Evolutionary conservation across 2,797 vertebrate species (phyloP), one percentile per base, ranked within the genome.

Genomic region (Siniperca obscura): DNA sequence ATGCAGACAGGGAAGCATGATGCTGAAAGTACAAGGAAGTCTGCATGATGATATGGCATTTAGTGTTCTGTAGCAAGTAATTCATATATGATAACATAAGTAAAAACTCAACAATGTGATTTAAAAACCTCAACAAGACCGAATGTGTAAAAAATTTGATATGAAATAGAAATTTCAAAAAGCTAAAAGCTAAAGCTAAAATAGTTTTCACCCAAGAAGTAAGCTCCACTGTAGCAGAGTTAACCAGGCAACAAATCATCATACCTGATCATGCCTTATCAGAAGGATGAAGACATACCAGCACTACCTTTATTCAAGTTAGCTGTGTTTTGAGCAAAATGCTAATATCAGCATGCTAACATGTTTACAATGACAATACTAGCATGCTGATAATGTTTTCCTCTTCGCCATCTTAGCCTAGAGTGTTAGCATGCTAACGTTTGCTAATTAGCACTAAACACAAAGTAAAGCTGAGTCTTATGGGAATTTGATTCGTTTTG

Each of bases 1-100:
- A 57, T 53, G 53, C 0, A 73, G 57, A 61, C 17, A 42, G 36
- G 64, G 30, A 68, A 40, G 44, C 72, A 36, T 57, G 22, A 74
- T 74, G 71, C 70, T 27, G 30, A 70, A 84, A 73, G 48, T 59
- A 44, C 25, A 76, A 53, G 36, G 21, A 72, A 46, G 57, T 66
- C 38, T 55, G 8, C 44, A 36, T 16, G 9, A 11, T 21, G 9
- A 61, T 66, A 27, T 13, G 21, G 22, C 16, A 42, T 76, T 21
- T 44, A 48, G 53, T 30, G 7, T 36, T 66, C 60, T 27, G 17
- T 56, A 50, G 34, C 1, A 62, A 30, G 14, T 8, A 7, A 19
- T n/a, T 44, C 4, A 42, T 17, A 2, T 7, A n/a, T 46, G 46
- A 40, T 38, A 38, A 73, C 6, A 30, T 34, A 8, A 25, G 19